phyloP scores from a whole-genome alignment of 2,797 vertebrate species.

The Rhinichthys osculus region DNA sequence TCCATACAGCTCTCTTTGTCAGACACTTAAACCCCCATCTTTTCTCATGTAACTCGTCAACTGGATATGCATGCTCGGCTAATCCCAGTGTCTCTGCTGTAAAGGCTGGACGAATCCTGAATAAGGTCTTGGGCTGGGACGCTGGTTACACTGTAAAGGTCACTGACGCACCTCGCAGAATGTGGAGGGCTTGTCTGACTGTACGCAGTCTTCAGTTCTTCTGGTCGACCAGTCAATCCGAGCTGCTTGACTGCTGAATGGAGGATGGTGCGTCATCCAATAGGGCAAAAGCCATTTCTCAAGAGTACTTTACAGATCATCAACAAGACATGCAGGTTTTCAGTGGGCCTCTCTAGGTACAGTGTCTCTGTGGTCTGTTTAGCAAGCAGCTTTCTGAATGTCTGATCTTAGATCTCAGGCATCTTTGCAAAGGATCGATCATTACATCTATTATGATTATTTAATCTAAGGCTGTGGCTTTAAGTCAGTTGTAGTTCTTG shows the following conservation, averaged over 20 bases:
- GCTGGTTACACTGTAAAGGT: neutral
- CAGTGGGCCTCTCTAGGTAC: neutral
- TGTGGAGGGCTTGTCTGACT: neutral
- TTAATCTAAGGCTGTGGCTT: too few species aligned
- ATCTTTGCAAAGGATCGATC: neutral
- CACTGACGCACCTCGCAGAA: neutral
- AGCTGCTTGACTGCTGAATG: too few species aligned
- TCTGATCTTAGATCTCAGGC: neutral
- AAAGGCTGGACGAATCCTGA: neutral
- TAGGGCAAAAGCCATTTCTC: neutral
- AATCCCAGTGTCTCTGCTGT: neutral
- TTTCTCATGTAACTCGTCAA: neutral
- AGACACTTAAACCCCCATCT: neutral
- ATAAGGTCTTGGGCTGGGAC: neutral
- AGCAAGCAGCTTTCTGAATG: neutral
- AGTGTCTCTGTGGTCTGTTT: neutral
- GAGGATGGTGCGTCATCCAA: too few species aligned
- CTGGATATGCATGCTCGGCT: too few species aligned
- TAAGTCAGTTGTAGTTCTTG: too few species aligned
- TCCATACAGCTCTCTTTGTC: neutral
- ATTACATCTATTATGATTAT: neutral
- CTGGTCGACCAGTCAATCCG: neutral
- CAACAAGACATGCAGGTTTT: neutral
- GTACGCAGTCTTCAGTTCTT: neutral
- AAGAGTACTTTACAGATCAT: neutral